Evolutionary conservation across 2,113 vertebrate species (phyloP).

Genomic region (Psittacula cyanocephala): DNA sequence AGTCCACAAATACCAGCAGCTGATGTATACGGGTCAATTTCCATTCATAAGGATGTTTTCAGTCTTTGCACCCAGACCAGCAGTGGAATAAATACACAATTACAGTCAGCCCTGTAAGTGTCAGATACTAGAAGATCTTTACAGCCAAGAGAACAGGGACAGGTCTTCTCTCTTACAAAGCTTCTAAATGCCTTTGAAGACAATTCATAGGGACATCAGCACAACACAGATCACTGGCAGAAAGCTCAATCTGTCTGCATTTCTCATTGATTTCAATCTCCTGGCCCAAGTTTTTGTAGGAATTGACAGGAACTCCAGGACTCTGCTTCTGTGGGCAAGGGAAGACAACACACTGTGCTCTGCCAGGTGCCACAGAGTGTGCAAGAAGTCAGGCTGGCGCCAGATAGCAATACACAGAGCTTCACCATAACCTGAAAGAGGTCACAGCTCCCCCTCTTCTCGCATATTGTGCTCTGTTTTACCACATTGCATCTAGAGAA

Average conservation of each 20-base stretch:
- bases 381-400: neutral
- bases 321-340: neutral
- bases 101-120: accelerated
- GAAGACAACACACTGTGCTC: neutral
- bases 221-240: neutral
- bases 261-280: neutral
- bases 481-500: neutral
- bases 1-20: neutral
- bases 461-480: neutral
- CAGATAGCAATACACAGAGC: neutral
- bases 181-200: neutral
- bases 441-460: neutral
- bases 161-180: neutral
- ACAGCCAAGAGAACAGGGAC: neutral
- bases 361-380: neutral
- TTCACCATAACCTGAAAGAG: neutral
- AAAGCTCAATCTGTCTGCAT: neutral
- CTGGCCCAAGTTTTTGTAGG: neutral
- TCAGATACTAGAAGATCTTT: neutral
- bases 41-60: neutral
- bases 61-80: neutral
- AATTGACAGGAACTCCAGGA: neutral
- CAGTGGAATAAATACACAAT: neutral
- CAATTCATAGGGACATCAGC: neutral
- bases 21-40: neutral